Percentiles rank a stretch among this genome's conserved stretches.
Conservation (phyloP, 2,888 invertebrate species). For the Heliconius ethilla region DNA sequence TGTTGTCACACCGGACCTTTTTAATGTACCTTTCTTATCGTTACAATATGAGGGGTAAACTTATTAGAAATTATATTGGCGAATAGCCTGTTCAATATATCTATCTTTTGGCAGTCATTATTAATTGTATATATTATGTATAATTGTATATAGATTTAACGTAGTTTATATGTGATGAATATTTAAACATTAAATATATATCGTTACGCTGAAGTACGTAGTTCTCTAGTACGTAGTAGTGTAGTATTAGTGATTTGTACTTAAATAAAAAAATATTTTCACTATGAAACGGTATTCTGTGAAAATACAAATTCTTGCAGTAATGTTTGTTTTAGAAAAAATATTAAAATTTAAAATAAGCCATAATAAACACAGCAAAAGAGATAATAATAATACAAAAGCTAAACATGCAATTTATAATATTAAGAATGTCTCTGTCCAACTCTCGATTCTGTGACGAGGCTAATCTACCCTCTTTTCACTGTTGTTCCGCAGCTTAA, state of each 20-base stretch:
- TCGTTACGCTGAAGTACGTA: not conserved
- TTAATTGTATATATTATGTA: no score
- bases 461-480: conserved; percentile 49
- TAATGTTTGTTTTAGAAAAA: not conserved
- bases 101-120: no score
- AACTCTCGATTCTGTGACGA: conserved; percentile 45
- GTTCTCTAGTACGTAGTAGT: not conserved
- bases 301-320: no score
- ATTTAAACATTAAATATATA: not conserved
- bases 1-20: conserved; percentile 83
- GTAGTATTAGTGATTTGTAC: not conserved
- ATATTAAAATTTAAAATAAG: not conserved
- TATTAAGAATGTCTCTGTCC: conserved; percentile 35
- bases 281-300: not conserved
- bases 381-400: not conserved
- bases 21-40: conserved; percentile 82
- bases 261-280: not conserved
- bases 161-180: not conserved
- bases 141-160: not conserved
- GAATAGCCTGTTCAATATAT: not conserved
- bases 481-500: conserved; percentile 49
- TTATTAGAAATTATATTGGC: conserved; percentile 51
- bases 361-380: not conserved
- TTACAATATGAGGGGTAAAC: conserved; percentile 74
- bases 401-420: conserved; percentile 27